These are phyloP conservation scores for Boloria euphrosyne DNA, from an alignment of 2,888 invertebrate genomes.

Conservation along the genomic window DNA sequence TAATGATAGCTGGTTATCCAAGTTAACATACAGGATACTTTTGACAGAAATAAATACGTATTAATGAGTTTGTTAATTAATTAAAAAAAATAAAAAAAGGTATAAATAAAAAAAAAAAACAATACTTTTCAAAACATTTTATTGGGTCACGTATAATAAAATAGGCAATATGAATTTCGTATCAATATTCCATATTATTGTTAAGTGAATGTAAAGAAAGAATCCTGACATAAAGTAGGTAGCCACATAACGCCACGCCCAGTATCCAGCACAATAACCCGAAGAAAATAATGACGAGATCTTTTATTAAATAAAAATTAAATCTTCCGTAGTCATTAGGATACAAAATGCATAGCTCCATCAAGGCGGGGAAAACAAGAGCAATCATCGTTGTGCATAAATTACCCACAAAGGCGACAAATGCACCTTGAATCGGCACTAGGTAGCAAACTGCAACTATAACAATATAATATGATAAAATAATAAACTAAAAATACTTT, in stretches of 20 bases:
- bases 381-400: conserved; percentile 59
- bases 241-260: conserved; percentile 51
- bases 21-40: too few species aligned
- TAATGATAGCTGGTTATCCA: too few species aligned
- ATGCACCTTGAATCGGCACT: conserved; percentile 61
- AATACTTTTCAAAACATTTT: neutral
- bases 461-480: conserved; percentile 29
- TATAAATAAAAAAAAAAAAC: neutral
- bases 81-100: too few species aligned
- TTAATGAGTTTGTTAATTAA: too few species aligned
- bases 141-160: neutral
- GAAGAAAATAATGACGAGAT: conserved; percentile 50
- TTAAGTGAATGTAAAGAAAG: conserved; percentile 46
- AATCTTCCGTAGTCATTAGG: conserved; percentile 54
- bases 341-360: conserved; percentile 62
- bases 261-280: conserved; percentile 48
- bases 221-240: conserved; percentile 56
- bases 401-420: conserved; percentile 64
- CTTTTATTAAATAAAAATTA: conserved; percentile 50
- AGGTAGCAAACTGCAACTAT: conserved; percentile 59
- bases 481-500: neutral
- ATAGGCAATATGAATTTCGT: neutral
- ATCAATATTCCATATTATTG: conserved; percentile 36
- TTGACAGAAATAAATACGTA: too few species aligned
- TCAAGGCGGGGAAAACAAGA: conserved; percentile 62